A percentile compares a stretch with the other conserved stretches of the same genome.
Evolutionary conservation across 2,797 vertebrate species (phyloP).

Genomic region (Myiothlypis coronata): DNA sequence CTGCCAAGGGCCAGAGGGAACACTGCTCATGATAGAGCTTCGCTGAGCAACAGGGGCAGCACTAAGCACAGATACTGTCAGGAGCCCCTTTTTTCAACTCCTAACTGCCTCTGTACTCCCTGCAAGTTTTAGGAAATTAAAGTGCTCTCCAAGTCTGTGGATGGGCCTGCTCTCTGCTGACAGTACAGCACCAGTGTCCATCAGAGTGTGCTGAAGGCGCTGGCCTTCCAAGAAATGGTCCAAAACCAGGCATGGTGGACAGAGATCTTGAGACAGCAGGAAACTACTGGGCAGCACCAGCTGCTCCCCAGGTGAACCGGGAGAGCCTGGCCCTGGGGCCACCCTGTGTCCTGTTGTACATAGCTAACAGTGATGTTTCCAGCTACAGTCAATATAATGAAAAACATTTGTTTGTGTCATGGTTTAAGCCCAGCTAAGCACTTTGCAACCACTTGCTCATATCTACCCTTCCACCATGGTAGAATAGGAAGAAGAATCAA

Average conservation of each 20-base stretch:
- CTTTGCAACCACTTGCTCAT: not conserved
- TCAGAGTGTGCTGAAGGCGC: too few species aligned
- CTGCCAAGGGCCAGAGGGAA: not conserved
- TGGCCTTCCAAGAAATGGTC: not conserved
- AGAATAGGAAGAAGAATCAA: not conserved
- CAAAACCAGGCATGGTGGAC: not conserved
- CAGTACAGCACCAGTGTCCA: not conserved
- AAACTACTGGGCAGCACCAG: not conserved
- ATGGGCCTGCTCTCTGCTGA: not conserved
- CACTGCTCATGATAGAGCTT: not conserved
- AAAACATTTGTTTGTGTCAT: not conserved
- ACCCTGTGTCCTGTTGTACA: not conserved
- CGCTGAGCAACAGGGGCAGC: not conserved
- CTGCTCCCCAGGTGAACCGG: not conserved
- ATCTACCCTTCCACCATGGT: not conserved
- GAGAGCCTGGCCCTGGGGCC: not conserved
- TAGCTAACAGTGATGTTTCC: not conserved
- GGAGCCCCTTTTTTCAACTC: not conserved
- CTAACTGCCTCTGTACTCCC: not conserved
- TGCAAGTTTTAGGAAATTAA: not conserved
- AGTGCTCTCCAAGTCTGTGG: not conserved
- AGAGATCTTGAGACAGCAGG: not conserved
- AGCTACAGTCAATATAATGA: not conserved
- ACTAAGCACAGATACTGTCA: not conserved
- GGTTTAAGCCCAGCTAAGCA: not conserved